Conservation (phyloP, 1,140 invertebrate species). For the Drosophila nigromelanica region DNA sequence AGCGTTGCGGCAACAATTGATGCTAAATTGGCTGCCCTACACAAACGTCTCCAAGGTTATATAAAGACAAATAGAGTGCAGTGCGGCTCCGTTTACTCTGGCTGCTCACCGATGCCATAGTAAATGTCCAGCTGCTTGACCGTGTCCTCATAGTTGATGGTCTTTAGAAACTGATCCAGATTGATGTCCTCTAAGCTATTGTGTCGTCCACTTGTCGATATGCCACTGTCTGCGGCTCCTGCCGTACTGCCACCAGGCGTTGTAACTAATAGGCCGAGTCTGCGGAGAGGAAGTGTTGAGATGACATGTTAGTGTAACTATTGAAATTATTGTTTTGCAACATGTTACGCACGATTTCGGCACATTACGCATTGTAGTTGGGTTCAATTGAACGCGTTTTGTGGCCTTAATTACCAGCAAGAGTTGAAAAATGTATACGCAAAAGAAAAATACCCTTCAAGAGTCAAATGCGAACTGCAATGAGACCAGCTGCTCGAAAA, state of each 20-base stretch:
- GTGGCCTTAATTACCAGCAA: conserved; percentile 42
- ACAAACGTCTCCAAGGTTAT: conserved; percentile 64
- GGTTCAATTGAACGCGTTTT: conserved; percentile 23
- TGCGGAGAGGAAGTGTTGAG: conserved; percentile 12
- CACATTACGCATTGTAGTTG: conserved; percentile 71
- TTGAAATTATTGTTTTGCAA: background rate
- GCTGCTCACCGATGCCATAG: conserved; percentile 92
- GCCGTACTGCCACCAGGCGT: conserved; percentile 70
- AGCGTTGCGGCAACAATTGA: conserved; percentile 50
- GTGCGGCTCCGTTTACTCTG: background rate
- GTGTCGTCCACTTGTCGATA: conserved; percentile 82
- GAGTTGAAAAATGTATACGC: conserved; percentile 57
- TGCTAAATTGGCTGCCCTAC: conserved; percentile 65
- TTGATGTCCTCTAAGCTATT: conserved; percentile 89
- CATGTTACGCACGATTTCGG: conserved; percentile 69
- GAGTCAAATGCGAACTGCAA: conserved; percentile 66
- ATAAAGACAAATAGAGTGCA: conserved; percentile 43
- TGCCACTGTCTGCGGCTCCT: conserved; percentile 47
- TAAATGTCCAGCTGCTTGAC: conserved; percentile 95
- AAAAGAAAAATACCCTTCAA: conserved; percentile 66
- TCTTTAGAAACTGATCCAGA: conserved; percentile 91
- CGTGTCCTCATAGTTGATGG: conserved; percentile 95
- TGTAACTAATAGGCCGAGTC: conserved; percentile 73
- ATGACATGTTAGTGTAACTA: background rate
- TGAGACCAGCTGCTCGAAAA: conserved; percentile 40